These are phyloP conservation scores for Musca domestica DNA, from an alignment of 1,140 invertebrate genomes.

Conservation along the genomic window DNA sequence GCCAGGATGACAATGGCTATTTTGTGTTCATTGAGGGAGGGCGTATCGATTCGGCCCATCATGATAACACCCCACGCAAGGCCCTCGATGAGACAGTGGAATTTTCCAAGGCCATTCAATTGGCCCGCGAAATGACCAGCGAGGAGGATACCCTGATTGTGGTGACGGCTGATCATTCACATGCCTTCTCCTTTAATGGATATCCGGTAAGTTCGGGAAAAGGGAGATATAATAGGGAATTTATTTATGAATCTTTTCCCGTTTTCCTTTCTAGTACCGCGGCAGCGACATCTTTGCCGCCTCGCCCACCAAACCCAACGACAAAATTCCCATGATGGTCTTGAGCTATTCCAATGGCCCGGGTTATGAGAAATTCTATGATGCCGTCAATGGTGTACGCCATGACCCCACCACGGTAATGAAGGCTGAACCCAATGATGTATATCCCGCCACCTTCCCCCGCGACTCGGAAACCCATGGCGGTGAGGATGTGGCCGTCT, in stretches of 20 bases:
- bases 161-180: conserved; percentile 70
- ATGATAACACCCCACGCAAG: conserved; percentile 62
- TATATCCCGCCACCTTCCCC: conserved; percentile 57
- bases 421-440: conserved; percentile 33
- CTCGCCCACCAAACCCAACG: conserved; percentile 52
- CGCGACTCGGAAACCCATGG: conserved; percentile 63
- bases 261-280: conserved; percentile 40
- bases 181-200: conserved; percentile 67
- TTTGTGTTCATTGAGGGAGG: conserved; percentile 67
- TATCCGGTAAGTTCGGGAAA: conserved; percentile 57
- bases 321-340: conserved; percentile 63
- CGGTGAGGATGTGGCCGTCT: conserved; percentile 68
- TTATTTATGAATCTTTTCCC: not conserved
- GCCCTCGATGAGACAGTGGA: conserved; percentile 70
- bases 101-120: conserved; percentile 66
- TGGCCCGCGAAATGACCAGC: conserved; percentile 59
- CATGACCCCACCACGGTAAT: conserved; percentile 39
- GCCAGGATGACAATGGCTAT: conserved; percentile 67
- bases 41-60: conserved; percentile 72
- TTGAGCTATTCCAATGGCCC: conserved; percentile 72
- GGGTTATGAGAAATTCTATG: conserved; percentile 55
- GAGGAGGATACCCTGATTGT: conserved; percentile 67
- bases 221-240: not conserved
- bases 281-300: conserved; percentile 55
- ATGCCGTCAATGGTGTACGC: conserved; percentile 40